phyloP scores from a whole-genome alignment of 2,113 vertebrate genomes.

The Cercopithecus mona region DNA sequence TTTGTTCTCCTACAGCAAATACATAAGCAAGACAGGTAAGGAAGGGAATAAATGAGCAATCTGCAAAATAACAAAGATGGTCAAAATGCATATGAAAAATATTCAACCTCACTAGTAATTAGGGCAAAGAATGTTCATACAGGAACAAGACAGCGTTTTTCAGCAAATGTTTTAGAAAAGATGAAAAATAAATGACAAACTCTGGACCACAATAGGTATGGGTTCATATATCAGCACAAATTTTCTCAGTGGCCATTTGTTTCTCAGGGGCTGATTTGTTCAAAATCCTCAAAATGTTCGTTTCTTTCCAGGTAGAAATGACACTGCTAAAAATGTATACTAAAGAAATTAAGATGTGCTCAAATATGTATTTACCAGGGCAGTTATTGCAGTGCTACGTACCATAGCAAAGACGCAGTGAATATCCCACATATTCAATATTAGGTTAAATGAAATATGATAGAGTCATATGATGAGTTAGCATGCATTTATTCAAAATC shows the following conservation, averaged over 20 bases:
- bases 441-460: neutral
- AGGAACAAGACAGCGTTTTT: neutral
- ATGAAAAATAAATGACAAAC: neutral
- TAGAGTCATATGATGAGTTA: rapidly evolving
- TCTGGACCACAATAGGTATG: neutral
- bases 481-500: neutral
- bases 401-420: neutral
- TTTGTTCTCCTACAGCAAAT: neutral
- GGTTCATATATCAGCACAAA: rapidly evolving
- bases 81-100: neutral
- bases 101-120: neutral
- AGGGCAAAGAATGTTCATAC: neutral
- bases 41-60: neutral
- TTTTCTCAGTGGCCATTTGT: neutral
- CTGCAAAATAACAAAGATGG: neutral
- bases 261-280: neutral
- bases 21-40: neutral
- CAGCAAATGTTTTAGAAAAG: neutral
- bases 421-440: neutral
- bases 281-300: neutral
- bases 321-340: neutral
- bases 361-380: neutral
- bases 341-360: neutral
- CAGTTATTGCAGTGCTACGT: rapidly evolving
- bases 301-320: neutral